A percentile compares a stretch with the other conserved stretches of the same genome.
Evolutionary conservation across 2,797 vertebrate species (phyloP).

Genomic region (Urocyon cinereoargenteus): DNA sequence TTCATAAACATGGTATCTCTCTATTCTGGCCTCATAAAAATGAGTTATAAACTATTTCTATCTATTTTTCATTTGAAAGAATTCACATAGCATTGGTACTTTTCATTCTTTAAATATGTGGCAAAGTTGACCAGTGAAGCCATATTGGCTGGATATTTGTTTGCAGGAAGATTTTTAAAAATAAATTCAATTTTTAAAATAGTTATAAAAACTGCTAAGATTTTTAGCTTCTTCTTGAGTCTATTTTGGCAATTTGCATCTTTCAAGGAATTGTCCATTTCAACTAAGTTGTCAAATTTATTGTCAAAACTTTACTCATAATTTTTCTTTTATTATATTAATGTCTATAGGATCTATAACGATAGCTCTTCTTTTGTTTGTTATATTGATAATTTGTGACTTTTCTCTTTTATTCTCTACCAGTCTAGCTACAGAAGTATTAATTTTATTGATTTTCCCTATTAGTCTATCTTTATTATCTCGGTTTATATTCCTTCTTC

Average conservation of each 20-base stretch:
- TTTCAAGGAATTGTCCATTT: not conserved
- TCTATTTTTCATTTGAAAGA: not conserved
- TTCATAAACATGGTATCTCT: not conserved
- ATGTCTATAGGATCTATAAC: not conserved
- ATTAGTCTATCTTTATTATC: not conserved
- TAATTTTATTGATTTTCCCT: not conserved
- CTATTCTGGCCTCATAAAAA: not conserved
- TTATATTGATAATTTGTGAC: not conserved
- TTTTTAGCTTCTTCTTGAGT: slow-evolving; percentile 18
- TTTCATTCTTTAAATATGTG: not conserved
- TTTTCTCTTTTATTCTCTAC: not conserved
- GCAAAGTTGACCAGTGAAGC: not conserved
- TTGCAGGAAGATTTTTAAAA: not conserved
- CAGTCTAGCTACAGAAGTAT: not conserved
- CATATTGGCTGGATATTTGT: not conserved
- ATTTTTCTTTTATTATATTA: not conserved
- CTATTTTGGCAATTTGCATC: not conserved
- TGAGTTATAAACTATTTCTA: not conserved
- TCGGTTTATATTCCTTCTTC: not conserved
- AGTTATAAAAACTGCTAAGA: not conserved
- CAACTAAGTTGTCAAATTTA: not conserved
- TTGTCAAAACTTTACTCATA: not conserved
- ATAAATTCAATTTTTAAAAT: not conserved
- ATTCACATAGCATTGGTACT: not conserved
- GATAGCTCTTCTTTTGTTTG: not conserved